A percentile compares a stretch with the other conserved stretches of the same genome.
Conservation (phyloP, 2,113 vertebrate species). For the Mugil cephalus region DNA sequence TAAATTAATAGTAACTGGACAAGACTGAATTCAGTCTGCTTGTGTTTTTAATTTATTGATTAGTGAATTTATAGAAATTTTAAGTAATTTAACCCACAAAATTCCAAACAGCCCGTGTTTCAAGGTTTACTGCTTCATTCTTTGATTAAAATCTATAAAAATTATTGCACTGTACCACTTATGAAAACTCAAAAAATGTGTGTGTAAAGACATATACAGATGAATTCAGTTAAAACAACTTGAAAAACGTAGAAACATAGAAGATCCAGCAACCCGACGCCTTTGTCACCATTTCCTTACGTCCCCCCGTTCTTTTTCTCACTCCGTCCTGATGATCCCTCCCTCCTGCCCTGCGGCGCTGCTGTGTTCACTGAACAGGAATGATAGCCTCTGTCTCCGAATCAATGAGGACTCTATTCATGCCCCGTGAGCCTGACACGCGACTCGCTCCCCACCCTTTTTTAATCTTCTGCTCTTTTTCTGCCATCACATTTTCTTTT, state of each 20-base stretch:
- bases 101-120: no score
- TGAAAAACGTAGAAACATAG: conserved; percentile 6
- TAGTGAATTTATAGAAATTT: no score
- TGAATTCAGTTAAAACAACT: neutral
- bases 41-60: no score
- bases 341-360: conserved; percentile 21
- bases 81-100: no score
- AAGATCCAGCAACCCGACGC: neutral
- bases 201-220: no score
- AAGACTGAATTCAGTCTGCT: no score
- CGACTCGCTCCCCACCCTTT: neutral
- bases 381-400: conserved; percentile 73
- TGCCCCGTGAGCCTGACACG: conserved; percentile 53
- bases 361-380: conserved; percentile 74
- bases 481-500: conserved; percentile 37
- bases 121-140: no score
- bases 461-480: conserved; percentile 41
- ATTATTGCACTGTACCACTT: no score
- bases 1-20: no score
- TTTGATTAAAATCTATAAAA: no score
- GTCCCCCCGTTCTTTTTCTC: neutral
- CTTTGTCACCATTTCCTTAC: neutral
- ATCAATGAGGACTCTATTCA: conserved; percentile 80
- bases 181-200: no score
- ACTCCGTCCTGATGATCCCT: conserved; percentile 6